A percentile compares a stretch with the other conserved stretches of the same genome.
Evolutionary conservation across 2,113 vertebrate genomes (phyloP).

Genomic region (Toxotes chatareus): DNA sequence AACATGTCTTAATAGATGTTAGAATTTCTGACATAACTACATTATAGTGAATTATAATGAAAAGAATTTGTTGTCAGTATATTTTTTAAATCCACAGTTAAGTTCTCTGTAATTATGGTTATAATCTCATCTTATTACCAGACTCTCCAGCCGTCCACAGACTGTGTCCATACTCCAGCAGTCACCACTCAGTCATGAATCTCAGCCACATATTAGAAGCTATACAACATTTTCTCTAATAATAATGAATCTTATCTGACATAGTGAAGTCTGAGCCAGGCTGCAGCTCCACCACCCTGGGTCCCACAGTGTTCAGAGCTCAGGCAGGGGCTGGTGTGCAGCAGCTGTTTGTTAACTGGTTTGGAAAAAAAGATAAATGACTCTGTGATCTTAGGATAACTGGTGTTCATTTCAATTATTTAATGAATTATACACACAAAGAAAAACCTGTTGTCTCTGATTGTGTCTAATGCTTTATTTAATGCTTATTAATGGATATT

Average conservation of each 20-base stretch:
- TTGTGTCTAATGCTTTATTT: not conserved
- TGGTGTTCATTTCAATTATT: not conserved
- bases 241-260: no score
- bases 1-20: no score
- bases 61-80: no score
- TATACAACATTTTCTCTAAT: not conserved
- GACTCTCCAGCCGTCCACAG: not conserved
- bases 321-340: not conserved
- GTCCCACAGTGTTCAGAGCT: not conserved
- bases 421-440: not conserved
- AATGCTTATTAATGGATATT: not conserved
- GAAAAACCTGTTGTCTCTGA: not conserved
- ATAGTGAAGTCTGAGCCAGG: no score
- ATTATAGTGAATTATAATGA: no score
- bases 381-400: not conserved
- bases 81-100: not conserved
- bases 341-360: slow-evolving; percentile 24
- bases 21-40: no score
- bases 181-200: not conserved
- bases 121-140: not conserved
- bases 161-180: not conserved
- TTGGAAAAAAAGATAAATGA: not conserved
- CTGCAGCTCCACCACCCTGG: slow-evolving; percentile 4
- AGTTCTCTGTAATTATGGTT: not conserved
- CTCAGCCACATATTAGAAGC: slow-evolving; percentile 1